phyloP scores from a whole-genome alignment of 2,888 invertebrate species.

The Trypoxylon attenuatum region DNA sequence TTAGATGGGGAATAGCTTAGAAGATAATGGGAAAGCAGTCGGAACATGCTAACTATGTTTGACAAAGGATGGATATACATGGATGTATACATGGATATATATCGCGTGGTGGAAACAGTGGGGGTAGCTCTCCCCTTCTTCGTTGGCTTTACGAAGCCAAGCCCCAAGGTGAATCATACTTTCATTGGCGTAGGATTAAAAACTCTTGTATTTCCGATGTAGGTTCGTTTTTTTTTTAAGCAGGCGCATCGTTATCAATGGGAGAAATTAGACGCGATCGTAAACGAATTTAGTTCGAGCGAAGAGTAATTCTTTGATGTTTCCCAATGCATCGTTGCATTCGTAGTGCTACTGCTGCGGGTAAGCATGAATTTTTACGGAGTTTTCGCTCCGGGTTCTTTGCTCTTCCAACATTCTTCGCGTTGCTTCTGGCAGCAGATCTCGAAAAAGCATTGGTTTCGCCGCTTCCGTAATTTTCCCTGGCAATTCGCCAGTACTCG shows the following conservation, averaged over 20 bases:
- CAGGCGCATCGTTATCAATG: too few species aligned
- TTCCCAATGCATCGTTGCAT: not conserved
- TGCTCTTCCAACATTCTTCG: not conserved
- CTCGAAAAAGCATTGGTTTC: not conserved
- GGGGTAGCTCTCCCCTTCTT: not conserved
- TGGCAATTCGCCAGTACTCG: not conserved
- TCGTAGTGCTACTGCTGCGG: not conserved
- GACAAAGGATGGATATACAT: not conserved
- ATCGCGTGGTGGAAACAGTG: not conserved
- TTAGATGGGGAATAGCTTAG: too few species aligned
- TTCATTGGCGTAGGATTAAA: slow-evolving; percentile 6
- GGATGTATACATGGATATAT: not conserved
- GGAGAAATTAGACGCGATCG: too few species aligned
- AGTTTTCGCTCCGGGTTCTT: not conserved
- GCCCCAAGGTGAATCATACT: slow-evolving; percentile 11
- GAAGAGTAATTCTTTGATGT: too few species aligned
- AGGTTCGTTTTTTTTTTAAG: too few species aligned
- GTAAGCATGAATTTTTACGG: not conserved
- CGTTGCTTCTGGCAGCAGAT: not conserved
- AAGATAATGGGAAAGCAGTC: too few species aligned
- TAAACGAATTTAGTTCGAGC: too few species aligned
- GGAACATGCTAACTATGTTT: too few species aligned
- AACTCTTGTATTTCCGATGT: not conserved
- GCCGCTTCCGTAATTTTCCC: not conserved
- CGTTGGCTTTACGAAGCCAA: not conserved